Evolutionary conservation across 92 coral and sea anemone species (phyloP), one percentile per base, ranked within the genome.

Genomic region (Siderastrea radians): DNA sequence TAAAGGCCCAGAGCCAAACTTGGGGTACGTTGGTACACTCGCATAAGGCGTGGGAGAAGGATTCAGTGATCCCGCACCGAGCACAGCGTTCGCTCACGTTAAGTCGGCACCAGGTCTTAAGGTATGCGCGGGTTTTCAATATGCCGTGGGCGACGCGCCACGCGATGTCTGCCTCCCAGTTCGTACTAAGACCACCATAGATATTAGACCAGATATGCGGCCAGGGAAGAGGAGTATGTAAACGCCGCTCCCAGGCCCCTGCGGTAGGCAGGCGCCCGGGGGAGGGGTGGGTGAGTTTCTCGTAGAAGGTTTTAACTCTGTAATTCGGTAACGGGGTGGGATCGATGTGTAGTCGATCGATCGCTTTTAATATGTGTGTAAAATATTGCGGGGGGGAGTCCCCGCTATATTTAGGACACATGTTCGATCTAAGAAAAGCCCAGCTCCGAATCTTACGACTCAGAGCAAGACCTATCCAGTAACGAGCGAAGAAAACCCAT

Each of bases 401-500:
- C 45, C 87, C 60, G 14, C 49, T 15, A 3, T 72, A 57, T 59
- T 83, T 83, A 0, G 87, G 79, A 16, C 16, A 4, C 0, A 6
- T 0, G 49, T 72, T 83, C 1, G 69, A 70, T 8, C 79, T 19
- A 2, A 71, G 60, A 49, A 83, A 83, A 7, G 78, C 1, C 87
- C 79, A 83, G 38, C 57, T 49, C 14, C 9, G 7, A 48, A 72
- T 46, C 46, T 3, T 3, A 2, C 50, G 68, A 49, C 87, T 76
- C 26, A 88, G 15, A 0, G 78, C 50, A 7, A 75, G 51, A 13
- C 92, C 75, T 7, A 81, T 11, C 87, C 91, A 81, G 44, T 88
- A 88, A 2, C 91, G 49, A 11, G 82, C 87, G 4, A 89, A 77
- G 7, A 43, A 79, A 1, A 77, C 92, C 85, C 92, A 89, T 6